Percentiles rank a stretch among this genome's conserved stretches.
Evolutionary conservation across 2,797 vertebrate genomes (phyloP).

Genomic region (Heterohyrax brucei): DNA sequence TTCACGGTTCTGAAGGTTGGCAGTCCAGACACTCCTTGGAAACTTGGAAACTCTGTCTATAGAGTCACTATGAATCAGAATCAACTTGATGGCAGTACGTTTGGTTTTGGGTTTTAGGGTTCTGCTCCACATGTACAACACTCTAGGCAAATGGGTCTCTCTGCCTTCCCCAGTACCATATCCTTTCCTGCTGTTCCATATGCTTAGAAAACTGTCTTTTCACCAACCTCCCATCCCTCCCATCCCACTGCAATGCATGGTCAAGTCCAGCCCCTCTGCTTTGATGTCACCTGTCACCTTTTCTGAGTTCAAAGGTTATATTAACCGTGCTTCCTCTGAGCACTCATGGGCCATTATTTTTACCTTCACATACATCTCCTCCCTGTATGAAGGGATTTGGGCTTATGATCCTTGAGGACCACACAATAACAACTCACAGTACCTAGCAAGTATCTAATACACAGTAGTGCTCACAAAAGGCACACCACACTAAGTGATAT

Average conservation of each 20-base stretch:
- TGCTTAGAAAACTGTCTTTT: neutral
- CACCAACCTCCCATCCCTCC: neutral
- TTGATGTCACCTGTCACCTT: neutral
- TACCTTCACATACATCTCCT: neutral
- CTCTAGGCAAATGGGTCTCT: neutral
- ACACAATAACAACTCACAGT: neutral
- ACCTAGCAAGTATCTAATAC: neutral
- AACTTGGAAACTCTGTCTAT: no score
- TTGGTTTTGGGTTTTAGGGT: neutral
- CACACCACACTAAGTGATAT: neutral
- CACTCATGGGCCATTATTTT: neutral
- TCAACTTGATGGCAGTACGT: no score
- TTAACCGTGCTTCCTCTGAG: neutral
- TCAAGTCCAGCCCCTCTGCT: constrained; percentile 46
- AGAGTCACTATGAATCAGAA: no score
- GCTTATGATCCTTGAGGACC: neutral
- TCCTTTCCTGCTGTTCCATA: neutral
- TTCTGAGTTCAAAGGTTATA: neutral
- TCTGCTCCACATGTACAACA: neutral
- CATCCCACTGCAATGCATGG: no score
- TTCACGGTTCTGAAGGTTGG: no score
- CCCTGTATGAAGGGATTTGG: neutral
- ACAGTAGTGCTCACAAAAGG: neutral
- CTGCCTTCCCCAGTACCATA: neutral
- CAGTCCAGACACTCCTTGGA: no score